Evolutionary conservation across 2,113 vertebrate species (phyloP).

Genomic region (Alligator sinensis): DNA sequence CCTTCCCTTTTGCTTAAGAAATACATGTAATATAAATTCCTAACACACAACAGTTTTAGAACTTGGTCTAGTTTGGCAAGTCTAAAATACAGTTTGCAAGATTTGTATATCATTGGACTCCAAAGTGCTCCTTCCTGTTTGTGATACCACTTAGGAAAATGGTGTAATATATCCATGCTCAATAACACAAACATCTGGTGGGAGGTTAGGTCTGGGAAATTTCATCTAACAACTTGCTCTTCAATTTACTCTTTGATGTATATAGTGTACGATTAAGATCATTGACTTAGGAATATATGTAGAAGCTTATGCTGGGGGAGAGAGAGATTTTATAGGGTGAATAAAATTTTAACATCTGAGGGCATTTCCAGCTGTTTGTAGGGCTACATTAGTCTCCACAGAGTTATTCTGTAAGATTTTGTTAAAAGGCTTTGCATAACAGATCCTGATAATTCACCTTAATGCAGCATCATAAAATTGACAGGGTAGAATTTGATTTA

Average conservation of each 20-base stretch:
- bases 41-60: not conserved
- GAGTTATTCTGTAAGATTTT: not conserved
- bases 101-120: not conserved
- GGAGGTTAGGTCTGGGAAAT: not conserved
- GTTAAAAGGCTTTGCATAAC: slow-evolving; percentile 1
- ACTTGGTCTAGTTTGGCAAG: not conserved
- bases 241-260: not conserved
- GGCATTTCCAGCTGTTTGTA: not conserved
- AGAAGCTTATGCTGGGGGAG: not conserved
- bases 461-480: not conserved
- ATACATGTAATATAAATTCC: not conserved
- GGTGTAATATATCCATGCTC: not conserved
- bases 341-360: not conserved
- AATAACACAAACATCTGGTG: not conserved
- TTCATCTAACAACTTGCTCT: slow-evolving; percentile 6
- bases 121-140: not conserved
- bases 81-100: not conserved
- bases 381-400: not conserved
- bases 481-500: not conserved
- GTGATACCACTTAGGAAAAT: not conserved
- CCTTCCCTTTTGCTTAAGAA: not conserved
- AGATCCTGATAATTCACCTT: not conserved
- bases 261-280: not conserved
- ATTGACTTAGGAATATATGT: not conserved
- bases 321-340: not conserved